A percentile compares a stretch with the other conserved stretches of the same genome.
These are phyloP conservation scores for Agelas oroides DNA, from an alignment of 37 sponge, comb jelly and placozoan genomes.

Conservation along the genomic window DNA sequence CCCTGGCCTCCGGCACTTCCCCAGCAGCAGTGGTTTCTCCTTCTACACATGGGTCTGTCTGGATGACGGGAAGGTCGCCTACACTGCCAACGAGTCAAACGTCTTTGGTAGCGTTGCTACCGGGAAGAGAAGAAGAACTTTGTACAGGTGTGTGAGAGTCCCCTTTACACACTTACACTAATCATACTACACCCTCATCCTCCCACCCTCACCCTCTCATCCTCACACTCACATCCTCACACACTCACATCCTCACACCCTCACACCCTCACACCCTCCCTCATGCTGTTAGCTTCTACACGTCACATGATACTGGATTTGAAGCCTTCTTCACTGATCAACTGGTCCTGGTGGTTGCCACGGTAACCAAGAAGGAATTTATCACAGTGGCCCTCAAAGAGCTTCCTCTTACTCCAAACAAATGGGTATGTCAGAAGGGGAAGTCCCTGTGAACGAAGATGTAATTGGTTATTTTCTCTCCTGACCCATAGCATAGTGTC, in stretches of 20 bases:
- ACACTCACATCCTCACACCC: neutral
- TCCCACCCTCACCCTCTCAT: neutral
- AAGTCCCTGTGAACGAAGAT: too few species aligned
- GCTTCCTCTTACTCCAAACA: conserved; percentile 29
- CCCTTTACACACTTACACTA: neutral
- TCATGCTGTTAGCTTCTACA: conserved; percentile 92
- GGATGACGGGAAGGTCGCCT: neutral
- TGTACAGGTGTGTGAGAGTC: conserved; percentile 65
- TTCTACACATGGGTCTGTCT: conserved; percentile 79
- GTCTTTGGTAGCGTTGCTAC: neutral
- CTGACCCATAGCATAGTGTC: conserved; percentile 70
- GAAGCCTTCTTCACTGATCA: conserved; percentile 88
- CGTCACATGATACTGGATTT: conserved; percentile 79
- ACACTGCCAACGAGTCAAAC: neutral
- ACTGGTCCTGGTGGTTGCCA: conserved; percentile 76
- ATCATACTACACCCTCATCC: neutral
- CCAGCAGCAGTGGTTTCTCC: conserved; percentile 55
- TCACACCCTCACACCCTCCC: neutral
- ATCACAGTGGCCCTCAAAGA: conserved; percentile 59
- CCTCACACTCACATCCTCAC: neutral
- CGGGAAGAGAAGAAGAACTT: conserved; percentile 55
- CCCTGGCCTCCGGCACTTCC: conserved; percentile 51
- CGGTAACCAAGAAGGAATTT: conserved; percentile 79
- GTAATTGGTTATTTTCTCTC: neutral
- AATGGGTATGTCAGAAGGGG: conserved; percentile 61